Percentiles rank a stretch among this genome's conserved stretches.
phyloP scores from a whole-genome alignment of 64 coral and sea anemone genomes.

The Porites australiensis region DNA sequence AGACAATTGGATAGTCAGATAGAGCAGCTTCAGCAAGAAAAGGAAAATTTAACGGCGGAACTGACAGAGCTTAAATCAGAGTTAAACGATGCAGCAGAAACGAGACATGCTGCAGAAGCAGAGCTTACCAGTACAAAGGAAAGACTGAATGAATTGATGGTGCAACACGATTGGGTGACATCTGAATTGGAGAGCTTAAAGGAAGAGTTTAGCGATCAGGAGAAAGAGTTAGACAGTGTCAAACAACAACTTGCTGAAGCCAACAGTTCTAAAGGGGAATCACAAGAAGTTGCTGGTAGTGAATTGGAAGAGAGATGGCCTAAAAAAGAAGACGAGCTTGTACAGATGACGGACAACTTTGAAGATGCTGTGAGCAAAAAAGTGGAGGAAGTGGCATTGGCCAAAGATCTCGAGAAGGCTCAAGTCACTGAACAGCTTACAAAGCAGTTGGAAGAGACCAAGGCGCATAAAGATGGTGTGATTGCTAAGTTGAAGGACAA shows the following conservation, averaged over 20 bases:
- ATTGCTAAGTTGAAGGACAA: constrained; percentile 91
- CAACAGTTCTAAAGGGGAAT: constrained; percentile 16
- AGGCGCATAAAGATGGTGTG: constrained; percentile 82
- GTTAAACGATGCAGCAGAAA: constrained; percentile 1
- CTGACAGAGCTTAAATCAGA: constrained; percentile 10
- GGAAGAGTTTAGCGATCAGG: constrained; percentile 50
- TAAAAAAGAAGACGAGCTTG: constrained; percentile 28
- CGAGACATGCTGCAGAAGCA: neutral
- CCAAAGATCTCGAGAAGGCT: constrained; percentile 67
- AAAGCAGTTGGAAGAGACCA: constrained; percentile 70
- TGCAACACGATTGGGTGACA: constrained; percentile 74
- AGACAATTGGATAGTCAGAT: constrained; percentile 19
- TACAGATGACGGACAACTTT: constrained; percentile 28
- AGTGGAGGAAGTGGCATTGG: constrained; percentile 57
- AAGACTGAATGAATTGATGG: constrained; percentile 48
- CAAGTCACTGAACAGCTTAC: constrained; percentile 61
- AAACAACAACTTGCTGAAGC: constrained; percentile 52
- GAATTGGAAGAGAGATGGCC: neutral
- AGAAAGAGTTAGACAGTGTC: constrained; percentile 44
- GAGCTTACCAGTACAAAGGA: constrained; percentile 44
- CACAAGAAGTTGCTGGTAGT: neutral
- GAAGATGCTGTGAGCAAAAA: constrained; percentile 54
- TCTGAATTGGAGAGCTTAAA: constrained; percentile 78
- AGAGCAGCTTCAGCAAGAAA: constrained; percentile 18
- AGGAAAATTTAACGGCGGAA: neutral